Evolutionary conservation across 37 sponge, comb jelly and placozoan genomes (phyloP).

Genomic region (Haliclona indistincta): DNA sequence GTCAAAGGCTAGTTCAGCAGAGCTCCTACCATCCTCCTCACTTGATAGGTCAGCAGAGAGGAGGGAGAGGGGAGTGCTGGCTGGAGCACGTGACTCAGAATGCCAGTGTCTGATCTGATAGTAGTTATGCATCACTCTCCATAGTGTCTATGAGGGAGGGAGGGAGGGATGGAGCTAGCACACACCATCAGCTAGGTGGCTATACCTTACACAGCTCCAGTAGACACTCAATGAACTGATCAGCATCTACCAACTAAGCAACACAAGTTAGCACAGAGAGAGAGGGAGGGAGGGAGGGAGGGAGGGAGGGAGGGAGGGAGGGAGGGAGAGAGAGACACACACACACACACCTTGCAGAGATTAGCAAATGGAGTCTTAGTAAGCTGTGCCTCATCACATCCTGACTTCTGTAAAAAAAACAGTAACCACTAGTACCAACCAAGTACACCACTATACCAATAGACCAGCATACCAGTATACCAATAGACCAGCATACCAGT

Average conservation of each 20-base stretch:
- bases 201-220: constrained; percentile 53
- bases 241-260: constrained; percentile 34
- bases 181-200: background rate
- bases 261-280: background rate
- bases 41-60: background rate
- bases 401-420: background rate
- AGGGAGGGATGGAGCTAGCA: background rate
- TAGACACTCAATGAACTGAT: constrained; percentile 53
- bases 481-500: too few species aligned
- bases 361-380: constrained; percentile 31
- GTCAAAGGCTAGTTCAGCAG: constrained; percentile 40
- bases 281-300: background rate
- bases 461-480: too few species aligned
- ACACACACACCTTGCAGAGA: constrained; percentile 55
- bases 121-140: constrained; percentile 79
- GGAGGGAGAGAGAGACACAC: too few species aligned
- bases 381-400: constrained; percentile 18
- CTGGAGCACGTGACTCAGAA: background rate
- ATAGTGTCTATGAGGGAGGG: constrained; percentile 48
- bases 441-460: too few species aligned
- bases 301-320: too few species aligned
- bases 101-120: constrained; percentile 64
- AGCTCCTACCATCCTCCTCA: constrained; percentile 9
- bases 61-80: background rate
- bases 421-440: background rate